Evolutionary conservation across 2,888 invertebrate genomes (phyloP), one percentile per base, ranked within the genome.

Genomic region (Embidobia sp.): DNA sequence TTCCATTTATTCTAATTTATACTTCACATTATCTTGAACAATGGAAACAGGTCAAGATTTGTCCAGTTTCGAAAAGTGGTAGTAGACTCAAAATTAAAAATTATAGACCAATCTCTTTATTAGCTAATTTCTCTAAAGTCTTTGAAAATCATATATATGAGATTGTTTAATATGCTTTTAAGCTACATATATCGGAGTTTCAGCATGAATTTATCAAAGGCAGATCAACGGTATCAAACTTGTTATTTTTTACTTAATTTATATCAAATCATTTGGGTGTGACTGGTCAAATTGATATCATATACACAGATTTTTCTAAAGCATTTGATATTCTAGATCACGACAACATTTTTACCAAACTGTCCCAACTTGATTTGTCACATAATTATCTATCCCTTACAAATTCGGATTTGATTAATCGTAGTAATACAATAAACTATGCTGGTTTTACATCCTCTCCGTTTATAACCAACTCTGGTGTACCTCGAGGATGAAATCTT

Each of bases 401-500:
- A n/a, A 2, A n/a, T 3, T 26, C 44, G 3, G 22, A 44, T 11
- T 13, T 44, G n/a, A 8, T 1, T 1, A 44, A 26, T 5, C 3
- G 44, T 7, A 0, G 2, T 7, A 26, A 22, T 11, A 5, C 2
- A 3, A 26, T 44, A 3, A 1, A 26, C 3, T 44, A 44, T 26
- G 40, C 16, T 11, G 66, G 59, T n/a, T n/a, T n/a, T n/a, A n/a
- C n/a, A 6, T 77, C 76, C 13, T 83, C 75, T n/a, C 84, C 49
- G 11, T 16, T 6, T n/a, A n/a, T n/a, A n/a, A n/a, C n/a, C n/a
- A n/a, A n/a, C n/a, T n/a, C n/a, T n/a, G 27, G 46, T 13, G 46
- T 46, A 2, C 27, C 27, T 13, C 46, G 27, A 15, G 27, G 46
- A 6, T 46, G 27, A 2, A 46, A 27, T 1, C n/a, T 46, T 3